Conservation (phyloP, 1,140 invertebrate species). For the Limonius californicus region DNA sequence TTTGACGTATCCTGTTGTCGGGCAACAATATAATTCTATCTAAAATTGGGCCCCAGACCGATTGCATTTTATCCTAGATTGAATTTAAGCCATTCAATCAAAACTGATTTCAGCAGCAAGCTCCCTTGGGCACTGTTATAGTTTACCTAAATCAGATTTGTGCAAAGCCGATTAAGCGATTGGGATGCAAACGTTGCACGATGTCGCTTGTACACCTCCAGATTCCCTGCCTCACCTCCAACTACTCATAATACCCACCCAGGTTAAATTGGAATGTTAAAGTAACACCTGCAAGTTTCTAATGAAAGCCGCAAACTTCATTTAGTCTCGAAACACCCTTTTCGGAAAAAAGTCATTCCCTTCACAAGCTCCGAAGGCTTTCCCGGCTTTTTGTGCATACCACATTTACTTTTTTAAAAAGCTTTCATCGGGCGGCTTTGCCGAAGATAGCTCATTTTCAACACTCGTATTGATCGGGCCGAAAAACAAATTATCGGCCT, state of each 20-base stretch:
- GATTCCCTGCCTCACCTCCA: neutral
- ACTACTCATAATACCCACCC: neutral
- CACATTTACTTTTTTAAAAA: too few relatives aligned
- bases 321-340: neutral
- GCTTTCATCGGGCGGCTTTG: too few relatives aligned
- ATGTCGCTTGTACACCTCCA: neutral
- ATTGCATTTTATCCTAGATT: neutral
- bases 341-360: too few relatives aligned
- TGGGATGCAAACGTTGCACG: neutral
- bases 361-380: too few relatives aligned
- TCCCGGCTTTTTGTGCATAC: too few relatives aligned
- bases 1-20: too few relatives aligned
- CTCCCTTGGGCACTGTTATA: neutral
- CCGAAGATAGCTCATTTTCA: too few relatives aligned
- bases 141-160: neutral
- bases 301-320: neutral
- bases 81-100: neutral
- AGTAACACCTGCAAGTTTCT: too few relatives aligned
- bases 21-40: too few relatives aligned
- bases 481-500: too few relatives aligned
- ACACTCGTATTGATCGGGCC: too few relatives aligned
- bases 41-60: neutral
- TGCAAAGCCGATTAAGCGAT: neutral
- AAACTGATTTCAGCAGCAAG: neutral
- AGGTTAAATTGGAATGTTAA: neutral